These are phyloP conservation scores for Leptopilina syphax DNA, from an alignment of 2,888 invertebrate genomes.

Conservation along the genomic window DNA sequence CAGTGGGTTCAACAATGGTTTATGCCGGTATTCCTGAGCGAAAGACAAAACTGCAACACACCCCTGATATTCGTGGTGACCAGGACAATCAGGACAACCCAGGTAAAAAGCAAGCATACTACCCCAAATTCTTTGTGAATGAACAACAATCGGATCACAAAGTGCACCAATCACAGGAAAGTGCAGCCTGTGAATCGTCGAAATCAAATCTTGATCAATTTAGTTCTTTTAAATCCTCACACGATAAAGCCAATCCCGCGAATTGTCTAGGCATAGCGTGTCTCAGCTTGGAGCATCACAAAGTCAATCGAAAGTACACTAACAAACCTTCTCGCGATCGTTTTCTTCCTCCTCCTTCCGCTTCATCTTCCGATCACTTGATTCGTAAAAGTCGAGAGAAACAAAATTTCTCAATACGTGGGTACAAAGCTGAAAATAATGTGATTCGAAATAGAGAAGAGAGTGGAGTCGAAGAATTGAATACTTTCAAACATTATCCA, in stretches of 20 bases:
- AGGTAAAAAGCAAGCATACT: conserved; percentile 71
- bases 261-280: conserved; percentile 62
- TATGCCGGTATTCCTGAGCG: conserved; percentile 65
- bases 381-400: conserved; percentile 63
- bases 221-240: conserved; percentile 70
- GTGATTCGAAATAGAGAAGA: conserved; percentile 64
- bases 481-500: neutral
- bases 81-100: conserved; percentile 74
- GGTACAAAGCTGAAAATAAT: conserved; percentile 72
- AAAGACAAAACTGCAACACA: conserved; percentile 62
- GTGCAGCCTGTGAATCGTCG: conserved; percentile 21
- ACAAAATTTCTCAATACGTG: conserved; percentile 73
- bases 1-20: conserved; percentile 66
- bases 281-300: conserved; percentile 63
- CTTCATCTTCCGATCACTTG: conserved; percentile 56
- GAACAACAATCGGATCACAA: conserved; percentile 58
- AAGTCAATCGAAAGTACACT: conserved; percentile 43
- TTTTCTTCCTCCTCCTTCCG: conserved; percentile 43
- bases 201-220: conserved; percentile 64
- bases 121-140: conserved; percentile 75
- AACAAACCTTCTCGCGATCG: conserved; percentile 54
- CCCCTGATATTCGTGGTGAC: conserved; percentile 68
- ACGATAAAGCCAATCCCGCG: conserved; percentile 48
- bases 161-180: conserved; percentile 35
- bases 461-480: conserved; percentile 13